phyloP scores from a whole-genome alignment of 2,797 vertebrate species.

The Channallabes apus region DNA sequence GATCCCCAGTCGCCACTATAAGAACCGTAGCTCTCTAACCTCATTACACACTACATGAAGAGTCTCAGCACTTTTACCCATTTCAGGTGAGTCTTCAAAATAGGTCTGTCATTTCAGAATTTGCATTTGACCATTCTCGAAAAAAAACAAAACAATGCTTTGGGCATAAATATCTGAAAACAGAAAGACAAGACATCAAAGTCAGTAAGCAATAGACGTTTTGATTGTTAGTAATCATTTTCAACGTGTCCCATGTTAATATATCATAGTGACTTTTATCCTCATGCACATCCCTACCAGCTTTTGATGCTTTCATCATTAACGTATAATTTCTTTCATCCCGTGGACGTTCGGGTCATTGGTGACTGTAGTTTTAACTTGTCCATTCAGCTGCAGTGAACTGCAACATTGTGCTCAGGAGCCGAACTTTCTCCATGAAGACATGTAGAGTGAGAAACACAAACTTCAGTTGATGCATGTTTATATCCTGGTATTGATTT shows the following conservation, averaged over 20 bases:
- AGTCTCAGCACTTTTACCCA: not conserved
- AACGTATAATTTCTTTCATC: not conserved
- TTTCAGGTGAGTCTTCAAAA: not conserved
- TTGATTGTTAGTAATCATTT: not conserved
- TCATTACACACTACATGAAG: conserved; percentile 10
- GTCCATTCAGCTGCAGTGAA: not conserved
- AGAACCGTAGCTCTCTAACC: conserved; percentile 9
- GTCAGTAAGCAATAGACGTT: not conserved
- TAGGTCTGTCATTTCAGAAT: not conserved
- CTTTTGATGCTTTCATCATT: not conserved
- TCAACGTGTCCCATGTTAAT: not conserved
- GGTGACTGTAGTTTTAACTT: not conserved
- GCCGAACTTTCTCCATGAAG: conserved; percentile 57
- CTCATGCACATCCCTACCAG: not conserved
- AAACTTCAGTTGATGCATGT: conserved; percentile 71
- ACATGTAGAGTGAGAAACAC: conserved; percentile 59
- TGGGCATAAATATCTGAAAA: not conserved
- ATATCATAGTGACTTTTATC: not conserved
- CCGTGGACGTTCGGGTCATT: not conserved
- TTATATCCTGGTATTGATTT: conserved; percentile 73
- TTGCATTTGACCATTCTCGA: not conserved
- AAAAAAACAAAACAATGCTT: not conserved
- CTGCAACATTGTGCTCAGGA: conserved; percentile 34
- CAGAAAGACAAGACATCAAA: not conserved
- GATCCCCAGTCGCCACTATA: not conserved